phyloP scores from a whole-genome alignment of 2,113 vertebrate species.

The Ardeotis arabs region DNA sequence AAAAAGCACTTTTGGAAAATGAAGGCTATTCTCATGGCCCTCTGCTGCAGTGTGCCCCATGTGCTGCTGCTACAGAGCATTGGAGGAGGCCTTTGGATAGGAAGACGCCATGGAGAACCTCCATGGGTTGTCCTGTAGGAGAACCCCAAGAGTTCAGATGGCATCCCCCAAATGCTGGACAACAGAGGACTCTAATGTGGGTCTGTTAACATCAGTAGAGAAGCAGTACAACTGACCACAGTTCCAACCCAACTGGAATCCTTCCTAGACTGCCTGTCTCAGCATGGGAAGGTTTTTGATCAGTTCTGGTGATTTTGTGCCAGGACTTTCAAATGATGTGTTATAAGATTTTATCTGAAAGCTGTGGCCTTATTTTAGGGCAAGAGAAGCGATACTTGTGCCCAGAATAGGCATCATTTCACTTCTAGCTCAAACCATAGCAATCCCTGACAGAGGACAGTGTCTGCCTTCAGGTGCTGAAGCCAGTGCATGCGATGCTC shows the following conservation, averaged over 20 bases:
- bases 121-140: background rate
- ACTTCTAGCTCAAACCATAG: background rate
- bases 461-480: background rate
- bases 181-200: background rate
- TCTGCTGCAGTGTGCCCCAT: background rate
- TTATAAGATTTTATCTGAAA: background rate
- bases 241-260: background rate
- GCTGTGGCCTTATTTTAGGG: background rate
- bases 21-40: background rate
- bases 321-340: background rate
- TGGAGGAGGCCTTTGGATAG: background rate
- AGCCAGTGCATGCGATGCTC: accelerated
- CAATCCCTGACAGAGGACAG: accelerated
- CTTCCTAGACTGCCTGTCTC: background rate
- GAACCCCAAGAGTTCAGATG: background rate
- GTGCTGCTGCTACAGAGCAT: background rate
- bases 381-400: background rate
- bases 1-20: background rate
- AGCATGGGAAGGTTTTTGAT: background rate
- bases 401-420: background rate
- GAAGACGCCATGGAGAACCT: background rate
- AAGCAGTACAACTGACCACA: background rate
- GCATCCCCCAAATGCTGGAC: background rate
- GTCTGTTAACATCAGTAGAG: background rate
- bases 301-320: background rate